A percentile compares a stretch with the other conserved stretches of the same genome.
These are phyloP conservation scores for Myrmophylax atrothorax DNA, from an alignment of 2,113 vertebrate species.

Conservation along the genomic window DNA sequence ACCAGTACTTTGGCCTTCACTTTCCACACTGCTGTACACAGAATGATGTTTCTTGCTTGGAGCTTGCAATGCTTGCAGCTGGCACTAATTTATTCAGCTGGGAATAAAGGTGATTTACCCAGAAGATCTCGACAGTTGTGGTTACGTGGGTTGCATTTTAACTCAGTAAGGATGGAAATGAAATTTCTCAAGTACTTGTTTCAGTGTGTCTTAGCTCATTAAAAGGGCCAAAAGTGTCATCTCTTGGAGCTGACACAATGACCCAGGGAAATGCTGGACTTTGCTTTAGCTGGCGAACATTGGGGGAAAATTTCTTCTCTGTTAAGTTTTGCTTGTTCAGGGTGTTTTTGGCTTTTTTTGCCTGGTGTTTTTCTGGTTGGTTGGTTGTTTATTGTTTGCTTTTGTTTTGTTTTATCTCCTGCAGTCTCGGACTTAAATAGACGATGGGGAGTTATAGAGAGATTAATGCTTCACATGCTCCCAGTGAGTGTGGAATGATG, in stretches of 20 bases:
- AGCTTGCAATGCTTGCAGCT: not conserved
- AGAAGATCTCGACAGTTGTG: not conserved
- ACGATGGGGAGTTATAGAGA: not conserved
- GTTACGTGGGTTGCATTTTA: not conserved
- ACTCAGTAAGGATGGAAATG: not conserved
- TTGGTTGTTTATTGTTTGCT: not conserved
- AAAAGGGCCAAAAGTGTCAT: not conserved
- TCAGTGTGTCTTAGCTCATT: not conserved
- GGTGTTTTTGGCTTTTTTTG: not conserved
- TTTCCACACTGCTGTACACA: not conserved
- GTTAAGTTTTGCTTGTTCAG: accelerated
- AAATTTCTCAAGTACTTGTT: not conserved
- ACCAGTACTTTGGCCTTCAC: not conserved
- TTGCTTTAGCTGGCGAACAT: not conserved
- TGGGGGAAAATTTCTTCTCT: not conserved
- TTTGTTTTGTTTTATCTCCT: not conserved
- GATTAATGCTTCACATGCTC: accelerated
- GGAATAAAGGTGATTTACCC: not conserved
- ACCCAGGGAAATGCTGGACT: not conserved
- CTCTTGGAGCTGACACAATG: not conserved
- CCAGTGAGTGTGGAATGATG: accelerated
- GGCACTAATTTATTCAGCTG: not conserved
- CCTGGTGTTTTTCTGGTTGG: not conserved
- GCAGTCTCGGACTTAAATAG: not conserved
- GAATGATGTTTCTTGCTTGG: not conserved